These are phyloP conservation scores for Pyrocoelia pectoralis DNA, from an alignment of 2,888 invertebrate genomes.

Conservation along the genomic window DNA sequence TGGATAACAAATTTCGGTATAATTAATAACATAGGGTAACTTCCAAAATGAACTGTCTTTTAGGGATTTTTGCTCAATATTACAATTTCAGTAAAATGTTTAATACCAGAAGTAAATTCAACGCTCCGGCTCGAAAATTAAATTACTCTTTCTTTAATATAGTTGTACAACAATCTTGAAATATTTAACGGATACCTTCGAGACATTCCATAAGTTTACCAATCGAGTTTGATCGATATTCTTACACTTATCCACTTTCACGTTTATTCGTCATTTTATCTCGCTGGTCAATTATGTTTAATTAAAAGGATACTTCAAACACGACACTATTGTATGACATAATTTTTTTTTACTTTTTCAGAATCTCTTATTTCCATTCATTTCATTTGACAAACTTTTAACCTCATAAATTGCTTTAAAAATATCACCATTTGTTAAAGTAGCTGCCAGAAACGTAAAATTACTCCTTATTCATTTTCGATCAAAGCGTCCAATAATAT, in stretches of 20 bases:
- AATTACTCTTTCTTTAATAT: background rate
- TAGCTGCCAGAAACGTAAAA: background rate
- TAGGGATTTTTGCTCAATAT: background rate
- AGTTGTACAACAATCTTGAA: too few relatives aligned
- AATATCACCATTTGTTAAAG: background rate
- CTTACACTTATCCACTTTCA: too few relatives aligned
- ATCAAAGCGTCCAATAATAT: too few relatives aligned
- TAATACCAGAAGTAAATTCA: background rate
- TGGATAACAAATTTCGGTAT: background rate
- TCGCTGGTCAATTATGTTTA: too few relatives aligned
- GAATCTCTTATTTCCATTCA: too few relatives aligned
- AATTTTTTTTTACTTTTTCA: too few relatives aligned
- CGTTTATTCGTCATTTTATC: too few relatives aligned
- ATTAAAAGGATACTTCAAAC: too few relatives aligned
- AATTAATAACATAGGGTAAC: background rate
- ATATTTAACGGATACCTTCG: too few relatives aligned
- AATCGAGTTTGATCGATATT: too few relatives aligned
- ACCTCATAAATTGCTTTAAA: background rate
- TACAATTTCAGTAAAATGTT: background rate
- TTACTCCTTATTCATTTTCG: background rate
- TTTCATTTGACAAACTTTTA: background rate
- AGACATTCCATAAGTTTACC: too few relatives aligned
- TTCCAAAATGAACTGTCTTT: conserved; percentile 1
- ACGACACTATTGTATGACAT: too few relatives aligned
- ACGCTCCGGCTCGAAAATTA: background rate